phyloP scores from a whole-genome alignment of 2,888 invertebrate species.

The Lepidocyrtinus sp. region DNA sequence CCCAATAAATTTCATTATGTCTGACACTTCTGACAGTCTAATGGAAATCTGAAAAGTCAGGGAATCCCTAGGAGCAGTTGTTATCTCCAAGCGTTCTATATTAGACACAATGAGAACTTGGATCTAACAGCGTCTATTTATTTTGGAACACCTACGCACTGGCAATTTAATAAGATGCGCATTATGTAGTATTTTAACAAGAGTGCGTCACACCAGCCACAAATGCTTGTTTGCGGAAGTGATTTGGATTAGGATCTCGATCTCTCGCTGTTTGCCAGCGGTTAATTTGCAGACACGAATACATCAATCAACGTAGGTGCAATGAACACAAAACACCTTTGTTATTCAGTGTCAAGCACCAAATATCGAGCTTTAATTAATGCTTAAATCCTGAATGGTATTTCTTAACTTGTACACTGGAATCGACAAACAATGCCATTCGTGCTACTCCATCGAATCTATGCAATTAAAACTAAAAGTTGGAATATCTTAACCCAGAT shows the following conservation, averaged over 20 bases:
- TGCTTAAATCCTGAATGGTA: not conserved
- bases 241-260: not conserved
- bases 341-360: not conserved
- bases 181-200: not conserved
- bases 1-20: not conserved
- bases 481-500: too few relatives aligned
- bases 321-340: not conserved
- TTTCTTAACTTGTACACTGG: not conserved
- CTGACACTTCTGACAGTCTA: not conserved
- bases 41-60: not conserved
- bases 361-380: not conserved
- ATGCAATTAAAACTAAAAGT: too few relatives aligned
- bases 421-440: not conserved
- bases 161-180: not conserved
- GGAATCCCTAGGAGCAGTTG: too few relatives aligned
- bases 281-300: constrained; percentile 22
- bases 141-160: not conserved
- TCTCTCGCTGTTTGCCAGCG: not conserved
- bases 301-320: constrained; percentile 1
- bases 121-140: too few relatives aligned
- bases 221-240: constrained; percentile 16
- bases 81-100: too few relatives aligned
- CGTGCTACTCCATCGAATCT: not conserved
- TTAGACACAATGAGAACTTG: too few relatives aligned
- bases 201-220: too few relatives aligned